Base-by-base conservation (phyloP, 2,888 invertebrate genomes). In the Xanthorhoe spadicearia region DNA sequence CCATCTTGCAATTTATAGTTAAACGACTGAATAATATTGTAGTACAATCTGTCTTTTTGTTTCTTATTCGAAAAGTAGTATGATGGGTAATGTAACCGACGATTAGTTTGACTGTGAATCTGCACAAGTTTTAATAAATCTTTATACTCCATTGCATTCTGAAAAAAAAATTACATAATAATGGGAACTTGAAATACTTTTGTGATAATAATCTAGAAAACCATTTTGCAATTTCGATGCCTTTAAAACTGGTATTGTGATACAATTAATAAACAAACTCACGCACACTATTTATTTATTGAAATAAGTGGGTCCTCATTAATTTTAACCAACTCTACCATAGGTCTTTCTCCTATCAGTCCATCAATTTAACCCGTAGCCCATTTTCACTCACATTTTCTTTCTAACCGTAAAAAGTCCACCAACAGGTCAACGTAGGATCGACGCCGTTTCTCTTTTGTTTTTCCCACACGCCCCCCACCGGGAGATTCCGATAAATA, bases 401-500 rank as follows among this genome's bases (percentile, higher is more conserved):
- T 43, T 10, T 3, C 6, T 13, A 43, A 43, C 38, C 38, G 13
- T 43, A 43, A 35, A 49, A 64, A 54, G 23, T 58, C 23, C 58
- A 61, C 54, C 63, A 56, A 58, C 61, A 58, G 59, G 64, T 65
- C 65, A 59, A 32, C 53, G 32, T 38, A 62, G 54, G 50, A 51
- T 54, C 58, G 48, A 60, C 56, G 32, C 35, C 38, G 58, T 35
- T 73, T 71, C 68, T 62, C 65, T 66, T 61, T 69, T 70, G 67
- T 64, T 72, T 66, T 72, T 61, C 61, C 61, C 64, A 64, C 69
- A 69, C 60, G 75, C 81, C 81, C 83, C 85, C 88, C 77, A 75
- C 80, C 77, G 83, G 76, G 72, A 68, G 80, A 81, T 82, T 81
- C 83, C 87, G 86, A 89, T 89, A 92, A 90, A 91, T 89, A 88